phyloP scores from a whole-genome alignment of 2,888 invertebrate genomes.

The Nemoura dubitans region DNA sequence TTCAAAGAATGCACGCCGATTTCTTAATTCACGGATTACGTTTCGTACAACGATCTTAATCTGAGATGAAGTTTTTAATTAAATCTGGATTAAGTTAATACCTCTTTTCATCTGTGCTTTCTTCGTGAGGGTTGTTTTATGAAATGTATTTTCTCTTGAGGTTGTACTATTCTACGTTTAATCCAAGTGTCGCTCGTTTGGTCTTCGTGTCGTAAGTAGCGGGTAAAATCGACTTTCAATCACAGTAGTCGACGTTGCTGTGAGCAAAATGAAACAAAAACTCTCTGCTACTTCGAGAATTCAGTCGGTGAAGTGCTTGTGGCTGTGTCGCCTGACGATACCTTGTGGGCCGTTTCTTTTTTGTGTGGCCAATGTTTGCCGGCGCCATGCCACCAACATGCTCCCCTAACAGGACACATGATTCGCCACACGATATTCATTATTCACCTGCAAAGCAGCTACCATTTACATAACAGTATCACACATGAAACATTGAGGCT shows the following conservation, averaged over 20 bases:
- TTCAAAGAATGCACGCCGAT: background rate
- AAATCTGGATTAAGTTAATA: background rate
- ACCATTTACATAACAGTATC: background rate
- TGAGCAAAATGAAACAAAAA: background rate
- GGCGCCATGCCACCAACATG: background rate
- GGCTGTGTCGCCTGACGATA: background rate
- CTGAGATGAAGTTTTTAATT: background rate
- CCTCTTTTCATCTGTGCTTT: background rate
- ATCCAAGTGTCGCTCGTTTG: too few relatives aligned
- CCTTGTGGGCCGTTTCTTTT: background rate
- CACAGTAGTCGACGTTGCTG: background rate
- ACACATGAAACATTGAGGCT: background rate
- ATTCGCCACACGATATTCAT: background rate
- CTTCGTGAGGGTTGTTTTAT: background rate
- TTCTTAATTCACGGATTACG: background rate
- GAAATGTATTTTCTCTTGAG: background rate
- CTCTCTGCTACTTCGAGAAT: background rate
- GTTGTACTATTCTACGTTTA: background rate
- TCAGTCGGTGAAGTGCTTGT: background rate
- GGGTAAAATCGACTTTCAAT: background rate
- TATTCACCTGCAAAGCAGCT: background rate
- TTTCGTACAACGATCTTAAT: background rate
- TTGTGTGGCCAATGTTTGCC: background rate
- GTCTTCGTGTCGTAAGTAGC: background rate
- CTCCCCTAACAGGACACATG: background rate